A percentile compares a stretch with the other conserved stretches of the same genome.
phyloP scores from a whole-genome alignment of 2,113 vertebrate genomes.

The Meles meles region DNA sequence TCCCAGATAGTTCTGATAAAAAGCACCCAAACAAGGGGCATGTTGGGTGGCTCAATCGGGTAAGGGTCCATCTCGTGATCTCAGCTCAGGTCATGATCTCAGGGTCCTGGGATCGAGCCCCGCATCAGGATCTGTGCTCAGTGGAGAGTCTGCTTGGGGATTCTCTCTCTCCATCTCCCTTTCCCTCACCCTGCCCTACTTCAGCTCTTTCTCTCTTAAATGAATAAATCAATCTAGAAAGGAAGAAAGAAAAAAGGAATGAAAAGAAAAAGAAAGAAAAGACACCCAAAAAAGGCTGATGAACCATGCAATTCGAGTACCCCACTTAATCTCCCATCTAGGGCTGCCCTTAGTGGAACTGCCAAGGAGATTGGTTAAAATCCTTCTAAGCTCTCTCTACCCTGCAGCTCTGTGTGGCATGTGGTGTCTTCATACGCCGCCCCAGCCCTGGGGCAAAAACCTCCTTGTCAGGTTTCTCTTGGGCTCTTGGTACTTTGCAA shows the following conservation, averaged over 20 bases:
- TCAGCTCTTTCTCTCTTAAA: background rate
- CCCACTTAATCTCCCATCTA: no score
- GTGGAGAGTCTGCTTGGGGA: background rate
- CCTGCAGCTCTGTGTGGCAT: background rate
- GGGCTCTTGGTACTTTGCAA: background rate
- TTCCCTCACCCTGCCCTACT: background rate
- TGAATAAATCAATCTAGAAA: background rate
- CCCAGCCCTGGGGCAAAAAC: background rate
- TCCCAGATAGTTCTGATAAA: background rate
- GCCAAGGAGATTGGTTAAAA: background rate
- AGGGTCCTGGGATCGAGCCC: background rate
- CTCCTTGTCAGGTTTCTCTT: background rate
- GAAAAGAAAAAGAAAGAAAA: background rate
- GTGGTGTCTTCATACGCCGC: no score
- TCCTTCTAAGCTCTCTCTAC: background rate
- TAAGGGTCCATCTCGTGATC: background rate
- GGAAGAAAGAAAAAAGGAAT: no score
- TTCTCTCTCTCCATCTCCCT: background rate
- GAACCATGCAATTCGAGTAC: background rate
- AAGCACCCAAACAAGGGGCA: background rate
- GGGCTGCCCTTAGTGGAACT: background rate
- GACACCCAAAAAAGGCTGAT: background rate
- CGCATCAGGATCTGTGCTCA: background rate
- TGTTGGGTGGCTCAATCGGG: background rate
- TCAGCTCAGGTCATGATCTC: background rate